phyloP scores from a whole-genome alignment of 2,797 vertebrate species.

The Chrosomus eos region DNA sequence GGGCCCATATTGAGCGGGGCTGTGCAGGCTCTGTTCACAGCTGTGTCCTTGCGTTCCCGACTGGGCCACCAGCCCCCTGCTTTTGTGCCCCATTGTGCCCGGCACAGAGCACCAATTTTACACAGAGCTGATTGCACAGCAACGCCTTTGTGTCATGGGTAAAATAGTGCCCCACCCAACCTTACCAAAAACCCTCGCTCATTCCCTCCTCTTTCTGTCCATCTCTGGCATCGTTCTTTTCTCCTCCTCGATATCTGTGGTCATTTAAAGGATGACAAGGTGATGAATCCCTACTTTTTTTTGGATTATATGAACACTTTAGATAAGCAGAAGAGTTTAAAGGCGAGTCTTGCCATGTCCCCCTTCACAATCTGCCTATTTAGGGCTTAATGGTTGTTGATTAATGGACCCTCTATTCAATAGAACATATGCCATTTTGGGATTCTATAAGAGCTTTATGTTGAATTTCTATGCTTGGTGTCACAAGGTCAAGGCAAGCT shows the following conservation, averaged over 20 bases:
- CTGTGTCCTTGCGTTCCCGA: slow-evolving; percentile 82
- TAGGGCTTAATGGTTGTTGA: slow-evolving; percentile 84
- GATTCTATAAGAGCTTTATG: slow-evolving; percentile 73
- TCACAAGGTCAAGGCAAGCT: slow-evolving; percentile 73
- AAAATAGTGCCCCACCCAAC: slow-evolving; percentile 69
- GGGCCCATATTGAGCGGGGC: slow-evolving; percentile 86
- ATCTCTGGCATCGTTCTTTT: slow-evolving; percentile 19
- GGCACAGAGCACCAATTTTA: slow-evolving; percentile 84
- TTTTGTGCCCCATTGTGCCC: slow-evolving; percentile 84
- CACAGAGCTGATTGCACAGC: slow-evolving; percentile 85
- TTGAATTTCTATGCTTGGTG: slow-evolving; percentile 74
- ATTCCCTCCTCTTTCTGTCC: slow-evolving; percentile 54
- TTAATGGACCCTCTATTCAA: slow-evolving; percentile 83
- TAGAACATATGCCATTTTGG: slow-evolving; percentile 79
- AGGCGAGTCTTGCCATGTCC: slow-evolving; percentile 65
- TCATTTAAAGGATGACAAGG: slow-evolving; percentile 70
- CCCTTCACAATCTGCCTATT: slow-evolving; percentile 80
- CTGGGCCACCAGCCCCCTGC: slow-evolving; percentile 88
- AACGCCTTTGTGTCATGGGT: slow-evolving; percentile 81
- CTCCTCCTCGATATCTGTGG: slow-evolving; percentile 48
- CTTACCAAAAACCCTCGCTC: slow-evolving; percentile 64
- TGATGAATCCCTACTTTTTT: slow-evolving; percentile 79
- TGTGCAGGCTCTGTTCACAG: slow-evolving; percentile 90
- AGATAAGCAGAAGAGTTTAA: slow-evolving; percentile 47
- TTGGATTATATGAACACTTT: slow-evolving; percentile 68